phyloP scores from a whole-genome alignment of 2,888 invertebrate genomes.

The Phortica okadai region DNA sequence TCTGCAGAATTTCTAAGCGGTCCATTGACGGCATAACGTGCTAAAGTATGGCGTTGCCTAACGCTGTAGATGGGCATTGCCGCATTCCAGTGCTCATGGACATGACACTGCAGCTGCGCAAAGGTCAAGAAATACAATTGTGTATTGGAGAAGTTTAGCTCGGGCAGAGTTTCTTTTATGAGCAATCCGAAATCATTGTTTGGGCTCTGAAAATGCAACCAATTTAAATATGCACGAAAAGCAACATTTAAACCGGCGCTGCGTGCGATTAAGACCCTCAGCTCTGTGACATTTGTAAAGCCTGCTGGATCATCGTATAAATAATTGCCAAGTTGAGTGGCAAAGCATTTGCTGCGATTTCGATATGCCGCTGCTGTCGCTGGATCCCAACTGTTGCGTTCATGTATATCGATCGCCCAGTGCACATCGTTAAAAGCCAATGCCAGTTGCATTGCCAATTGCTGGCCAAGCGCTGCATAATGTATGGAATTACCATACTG shows the following conservation, averaged over 20 bases:
- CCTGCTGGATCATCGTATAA: slow-evolving; percentile 49
- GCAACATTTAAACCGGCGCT: slow-evolving; percentile 68
- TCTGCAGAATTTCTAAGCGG: slow-evolving; percentile 66
- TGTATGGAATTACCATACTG: slow-evolving; percentile 61
- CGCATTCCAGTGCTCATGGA: slow-evolving; percentile 35
- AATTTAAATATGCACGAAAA: slow-evolving; percentile 69
- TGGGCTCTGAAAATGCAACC: slow-evolving; percentile 65
- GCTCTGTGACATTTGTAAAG: slow-evolving; percentile 51
- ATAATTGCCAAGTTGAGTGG: slow-evolving; percentile 63
- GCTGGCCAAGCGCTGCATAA: slow-evolving; percentile 64
- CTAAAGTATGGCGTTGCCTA: slow-evolving; percentile 58
- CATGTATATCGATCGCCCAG: slow-evolving; percentile 64
- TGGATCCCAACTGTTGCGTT: slow-evolving; percentile 63
- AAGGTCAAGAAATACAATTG: slow-evolving; percentile 72
- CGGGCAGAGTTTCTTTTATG: slow-evolving; percentile 67
- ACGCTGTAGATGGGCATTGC: slow-evolving; percentile 45
- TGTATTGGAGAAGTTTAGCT: slow-evolving; percentile 70
- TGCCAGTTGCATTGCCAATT: slow-evolving; percentile 61
- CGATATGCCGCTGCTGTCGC: slow-evolving; percentile 59
- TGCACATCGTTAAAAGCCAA: slow-evolving; percentile 68
- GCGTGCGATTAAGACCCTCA: slow-evolving; percentile 56
- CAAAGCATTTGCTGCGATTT: slow-evolving; percentile 65
- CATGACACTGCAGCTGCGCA: slow-evolving; percentile 67
- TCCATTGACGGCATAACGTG: slow-evolving; percentile 66
- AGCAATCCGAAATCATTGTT: slow-evolving; percentile 62